Conservation (phyloP, 2,113 vertebrate genomes). For the Peromyscus polionotus region DNA sequence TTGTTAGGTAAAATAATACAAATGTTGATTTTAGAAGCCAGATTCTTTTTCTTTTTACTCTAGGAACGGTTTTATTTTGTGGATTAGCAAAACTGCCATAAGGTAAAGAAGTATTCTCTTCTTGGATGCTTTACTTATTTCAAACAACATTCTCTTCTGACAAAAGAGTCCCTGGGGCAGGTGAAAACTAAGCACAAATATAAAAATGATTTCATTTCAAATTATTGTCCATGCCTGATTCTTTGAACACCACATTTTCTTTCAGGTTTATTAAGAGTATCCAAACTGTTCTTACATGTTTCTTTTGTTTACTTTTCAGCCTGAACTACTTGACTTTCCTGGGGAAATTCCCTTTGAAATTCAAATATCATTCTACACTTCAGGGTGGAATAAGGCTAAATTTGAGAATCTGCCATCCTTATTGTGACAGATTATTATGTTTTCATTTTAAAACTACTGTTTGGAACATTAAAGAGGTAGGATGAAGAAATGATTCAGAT, state of each 20-base stretch:
- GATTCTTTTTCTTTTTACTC: background rate
- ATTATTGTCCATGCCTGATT: background rate
- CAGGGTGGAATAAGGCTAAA: background rate
- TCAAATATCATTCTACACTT: background rate
- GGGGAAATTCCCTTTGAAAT: slow-evolving; percentile 37
- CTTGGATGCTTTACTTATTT: slow-evolving; percentile 2
- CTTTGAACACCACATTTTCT: background rate
- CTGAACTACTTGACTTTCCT: background rate
- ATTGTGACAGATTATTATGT: background rate
- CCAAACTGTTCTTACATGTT: background rate
- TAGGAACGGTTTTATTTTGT: slow-evolving; percentile 1
- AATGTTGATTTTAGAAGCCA: background rate
- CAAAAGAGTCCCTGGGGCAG: background rate
- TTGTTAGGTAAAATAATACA: slow-evolving; percentile 20
- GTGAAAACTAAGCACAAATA: slow-evolving; percentile 28
- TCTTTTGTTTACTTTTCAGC: background rate
- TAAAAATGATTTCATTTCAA: slow-evolving; percentile 34
- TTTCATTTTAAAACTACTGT: slow-evolving; percentile 13
- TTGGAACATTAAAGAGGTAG: background rate
- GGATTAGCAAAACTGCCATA: slow-evolving; percentile 8
- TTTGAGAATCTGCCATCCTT: background rate
- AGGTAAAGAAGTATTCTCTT: background rate
- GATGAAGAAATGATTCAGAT: background rate
- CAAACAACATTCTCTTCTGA: slow-evolving; percentile 29
- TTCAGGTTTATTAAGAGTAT: background rate